A percentile compares a stretch with the other conserved stretches of the same genome.
Evolutionary conservation across 2,888 invertebrate species (phyloP).

Genomic region (Chrysopilus asiliformis): DNA sequence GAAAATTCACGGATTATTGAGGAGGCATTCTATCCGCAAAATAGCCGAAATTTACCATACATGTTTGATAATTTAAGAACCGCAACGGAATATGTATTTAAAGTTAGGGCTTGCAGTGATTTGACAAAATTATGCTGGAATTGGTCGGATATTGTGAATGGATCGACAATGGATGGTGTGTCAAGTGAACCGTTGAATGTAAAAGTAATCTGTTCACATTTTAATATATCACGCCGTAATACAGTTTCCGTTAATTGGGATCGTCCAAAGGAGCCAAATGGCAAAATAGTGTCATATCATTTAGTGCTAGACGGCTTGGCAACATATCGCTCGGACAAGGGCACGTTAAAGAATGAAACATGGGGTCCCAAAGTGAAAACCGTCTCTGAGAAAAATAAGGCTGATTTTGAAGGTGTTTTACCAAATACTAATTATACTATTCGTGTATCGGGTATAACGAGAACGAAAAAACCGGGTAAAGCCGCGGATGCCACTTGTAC

Average conservation of each 20-base stretch:
- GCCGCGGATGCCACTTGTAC: constrained; percentile 48
- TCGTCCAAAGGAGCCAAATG: constrained; percentile 58
- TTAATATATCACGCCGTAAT: constrained; percentile 39
- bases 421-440: constrained; percentile 78
- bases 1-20: constrained; percentile 38
- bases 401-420: constrained; percentile 51
- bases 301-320: constrained; percentile 46
- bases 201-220: constrained; percentile 49
- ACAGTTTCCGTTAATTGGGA: constrained; percentile 60
- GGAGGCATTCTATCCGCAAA: constrained; percentile 50
- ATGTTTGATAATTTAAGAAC: constrained; percentile 65
- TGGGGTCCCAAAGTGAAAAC: constrained; percentile 47
- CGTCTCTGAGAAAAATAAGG: constrained; percentile 39
- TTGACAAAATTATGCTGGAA: constrained; percentile 61
- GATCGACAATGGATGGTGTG: constrained; percentile 70
- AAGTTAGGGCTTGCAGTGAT: constrained; percentile 68
- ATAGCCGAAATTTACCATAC: constrained; percentile 53
- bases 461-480: constrained; percentile 59
- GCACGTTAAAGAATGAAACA: constrained; percentile 38
- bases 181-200: constrained; percentile 61
- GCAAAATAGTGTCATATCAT: constrained; percentile 64
- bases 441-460: constrained; percentile 60
- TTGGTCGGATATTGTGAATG: constrained; percentile 64
- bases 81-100: constrained; percentile 67
- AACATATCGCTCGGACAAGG: constrained; percentile 40